phyloP scores from a whole-genome alignment of 2,113 vertebrate species.

The Equus przewalskii region DNA sequence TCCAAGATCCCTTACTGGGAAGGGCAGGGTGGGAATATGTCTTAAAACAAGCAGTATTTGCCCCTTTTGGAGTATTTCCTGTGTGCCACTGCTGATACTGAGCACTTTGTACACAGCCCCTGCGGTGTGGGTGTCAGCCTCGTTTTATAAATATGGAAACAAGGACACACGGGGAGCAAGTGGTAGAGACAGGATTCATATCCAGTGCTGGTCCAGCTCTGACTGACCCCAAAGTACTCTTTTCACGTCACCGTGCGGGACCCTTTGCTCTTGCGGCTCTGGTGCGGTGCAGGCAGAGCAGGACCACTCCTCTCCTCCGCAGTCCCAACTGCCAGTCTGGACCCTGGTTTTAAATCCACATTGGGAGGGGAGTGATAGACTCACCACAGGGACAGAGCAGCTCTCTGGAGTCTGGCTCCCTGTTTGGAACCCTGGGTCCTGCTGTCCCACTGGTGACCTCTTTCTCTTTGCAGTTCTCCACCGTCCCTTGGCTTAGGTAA shows the following conservation, averaged over 20 bases:
- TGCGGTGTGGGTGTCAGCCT: not conserved
- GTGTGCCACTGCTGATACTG: not conserved
- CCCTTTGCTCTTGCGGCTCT: not conserved
- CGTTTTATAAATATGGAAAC: not conserved
- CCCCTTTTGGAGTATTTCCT: not conserved
- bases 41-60: not conserved
- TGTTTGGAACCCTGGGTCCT: not conserved
- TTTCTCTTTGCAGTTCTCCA: not conserved
- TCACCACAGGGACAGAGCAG: not conserved
- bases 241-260: fast-evolving
- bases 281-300: fast-evolving
- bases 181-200: not conserved
- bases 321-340: not conserved
- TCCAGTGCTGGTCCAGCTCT: not conserved
- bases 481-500: not conserved
- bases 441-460: not conserved
- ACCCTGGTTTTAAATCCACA: not conserved
- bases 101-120: not conserved
- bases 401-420: not conserved
- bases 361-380: not conserved
- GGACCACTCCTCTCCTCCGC: not conserved
- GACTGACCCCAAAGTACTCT: not conserved
- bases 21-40: not conserved
- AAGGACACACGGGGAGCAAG: not conserved
- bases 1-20: not conserved